Percentiles rank a stretch among this genome's conserved stretches.
These are phyloP conservation scores for Plebejus anna DNA, from an alignment of 2,888 invertebrate species.

Conservation along the genomic window DNA sequence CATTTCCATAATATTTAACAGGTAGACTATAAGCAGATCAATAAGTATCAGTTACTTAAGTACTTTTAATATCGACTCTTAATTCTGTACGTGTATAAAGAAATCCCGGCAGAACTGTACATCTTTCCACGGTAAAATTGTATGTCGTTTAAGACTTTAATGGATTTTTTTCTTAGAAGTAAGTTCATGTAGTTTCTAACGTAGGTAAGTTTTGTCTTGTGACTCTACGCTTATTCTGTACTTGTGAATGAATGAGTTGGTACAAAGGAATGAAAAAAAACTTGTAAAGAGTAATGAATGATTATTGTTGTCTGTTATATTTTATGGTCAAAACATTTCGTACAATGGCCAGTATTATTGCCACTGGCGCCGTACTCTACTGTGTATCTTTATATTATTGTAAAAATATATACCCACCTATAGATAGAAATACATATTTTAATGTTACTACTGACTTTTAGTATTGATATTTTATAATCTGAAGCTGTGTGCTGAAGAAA, in stretches of 20 bases:
- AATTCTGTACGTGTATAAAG: too few relatives aligned
- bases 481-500: too few relatives aligned
- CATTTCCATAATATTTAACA: neutral
- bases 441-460: too few relatives aligned
- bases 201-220: too few relatives aligned
- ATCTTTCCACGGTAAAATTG: too few relatives aligned
- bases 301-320: neutral
- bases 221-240: neutral
- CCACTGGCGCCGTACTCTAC: neutral
- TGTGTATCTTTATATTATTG: neutral
- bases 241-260: neutral
- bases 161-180: too few relatives aligned
- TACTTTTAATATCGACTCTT: too few relatives aligned
- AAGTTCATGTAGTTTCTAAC: neutral
- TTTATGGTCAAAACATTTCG: conserved; percentile 11
- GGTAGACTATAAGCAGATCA: neutral
- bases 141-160: too few relatives aligned
- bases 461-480: too few relatives aligned
- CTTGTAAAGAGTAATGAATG: conserved; percentile 1
- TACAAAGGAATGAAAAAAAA: neutral
- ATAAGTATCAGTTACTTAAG: neutral
- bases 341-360: conserved; percentile 4
- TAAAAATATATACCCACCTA: neutral
- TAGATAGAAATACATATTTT: too few relatives aligned
- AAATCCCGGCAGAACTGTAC: too few relatives aligned